phyloP scores from a whole-genome alignment of 2,797 vertebrate genomes.

The Anolis apletophallus region DNA sequence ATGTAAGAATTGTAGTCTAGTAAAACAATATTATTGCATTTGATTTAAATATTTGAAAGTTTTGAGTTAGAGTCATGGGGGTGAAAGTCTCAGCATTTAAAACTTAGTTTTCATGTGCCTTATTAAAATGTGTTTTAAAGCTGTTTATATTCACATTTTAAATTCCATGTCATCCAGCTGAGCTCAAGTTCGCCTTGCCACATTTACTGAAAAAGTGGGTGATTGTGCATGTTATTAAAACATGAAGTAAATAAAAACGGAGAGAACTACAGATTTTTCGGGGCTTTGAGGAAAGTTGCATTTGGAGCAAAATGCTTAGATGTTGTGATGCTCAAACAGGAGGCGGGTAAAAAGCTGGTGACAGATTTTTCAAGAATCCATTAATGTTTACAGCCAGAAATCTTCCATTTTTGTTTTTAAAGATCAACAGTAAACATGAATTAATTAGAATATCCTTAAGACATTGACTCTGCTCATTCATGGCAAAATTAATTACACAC shows the following conservation, averaged over 20 bases:
- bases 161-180: constrained; percentile 63
- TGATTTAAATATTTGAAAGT: neutral
- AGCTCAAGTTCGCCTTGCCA: constrained; percentile 68
- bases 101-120: constrained; percentile 60
- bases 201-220: constrained; percentile 61
- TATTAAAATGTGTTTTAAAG: constrained; percentile 65
- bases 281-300: constrained; percentile 63
- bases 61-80: constrained; percentile 24
- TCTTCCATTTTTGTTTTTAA: constrained; percentile 65
- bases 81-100: constrained; percentile 33
- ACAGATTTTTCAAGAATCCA: constrained; percentile 75
- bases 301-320: constrained; percentile 68
- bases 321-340: constrained; percentile 73
- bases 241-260: constrained; percentile 69
- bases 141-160: constrained; percentile 62
- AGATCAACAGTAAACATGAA: constrained; percentile 78
- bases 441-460: constrained; percentile 80
- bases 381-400: constrained; percentile 75
- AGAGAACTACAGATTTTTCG: constrained; percentile 68
- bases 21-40: neutral
- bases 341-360: constrained; percentile 74
- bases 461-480: constrained; percentile 77
- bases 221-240: constrained; percentile 61
- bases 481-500: constrained; percentile 82
- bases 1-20: neutral